Percentiles rank a stretch among this genome's conserved stretches.
Evolutionary conservation across 2,797 vertebrate species (phyloP).

Genomic region (Acrocephalus scirpaceus): DNA sequence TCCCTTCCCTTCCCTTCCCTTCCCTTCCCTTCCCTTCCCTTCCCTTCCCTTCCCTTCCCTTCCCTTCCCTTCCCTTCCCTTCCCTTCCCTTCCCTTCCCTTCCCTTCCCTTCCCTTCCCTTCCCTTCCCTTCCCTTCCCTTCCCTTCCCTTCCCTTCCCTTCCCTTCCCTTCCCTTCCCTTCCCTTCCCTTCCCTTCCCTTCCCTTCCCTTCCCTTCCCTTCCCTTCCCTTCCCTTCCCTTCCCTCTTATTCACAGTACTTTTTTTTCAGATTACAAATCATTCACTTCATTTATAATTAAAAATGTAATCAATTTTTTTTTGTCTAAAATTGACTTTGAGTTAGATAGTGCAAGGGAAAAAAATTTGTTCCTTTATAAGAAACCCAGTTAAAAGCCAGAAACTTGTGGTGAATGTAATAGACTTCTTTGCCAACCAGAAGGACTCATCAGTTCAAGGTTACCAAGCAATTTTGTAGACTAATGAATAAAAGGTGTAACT

Average conservation of each 20-base stretch:
- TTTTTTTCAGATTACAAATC: background rate
- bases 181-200: no score
- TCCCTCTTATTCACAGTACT: no score
- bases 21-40: no score
- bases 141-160: no score
- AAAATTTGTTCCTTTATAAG: background rate
- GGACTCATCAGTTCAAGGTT: background rate
- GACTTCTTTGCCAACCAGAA: background rate
- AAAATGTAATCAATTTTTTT: background rate
- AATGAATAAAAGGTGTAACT: background rate
- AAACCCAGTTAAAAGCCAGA: background rate
- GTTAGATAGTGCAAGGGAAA: background rate
- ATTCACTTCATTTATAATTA: background rate
- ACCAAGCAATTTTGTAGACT: background rate
- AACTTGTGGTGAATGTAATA: background rate
- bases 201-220: no score
- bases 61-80: background rate
- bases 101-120: no score
- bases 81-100: rapidly evolving
- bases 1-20: no score
- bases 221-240: no score
- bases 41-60: no score
- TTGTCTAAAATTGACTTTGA: background rate
- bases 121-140: no score
- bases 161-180: no score